Evolutionary conservation across 2,797 vertebrate species (phyloP).

Genomic region (Cephalopachus bancanus): DNA sequence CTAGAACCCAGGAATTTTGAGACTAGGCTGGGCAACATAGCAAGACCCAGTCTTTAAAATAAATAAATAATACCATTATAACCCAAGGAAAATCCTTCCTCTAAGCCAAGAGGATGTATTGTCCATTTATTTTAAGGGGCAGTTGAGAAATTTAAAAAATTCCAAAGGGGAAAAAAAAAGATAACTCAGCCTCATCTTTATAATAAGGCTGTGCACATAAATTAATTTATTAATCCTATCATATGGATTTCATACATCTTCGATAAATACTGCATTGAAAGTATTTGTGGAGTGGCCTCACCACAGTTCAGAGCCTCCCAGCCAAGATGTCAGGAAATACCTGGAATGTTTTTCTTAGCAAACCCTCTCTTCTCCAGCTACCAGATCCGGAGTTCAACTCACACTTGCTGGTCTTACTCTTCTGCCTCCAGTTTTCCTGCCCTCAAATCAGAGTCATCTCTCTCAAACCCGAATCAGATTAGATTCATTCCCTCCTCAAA

Average conservation of each 20-base stretch:
- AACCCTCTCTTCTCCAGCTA: background rate
- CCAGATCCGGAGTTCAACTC: background rate
- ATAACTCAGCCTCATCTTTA: background rate
- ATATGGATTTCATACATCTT: background rate
- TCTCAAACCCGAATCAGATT: background rate
- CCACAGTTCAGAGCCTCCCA: background rate
- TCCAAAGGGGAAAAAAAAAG: background rate
- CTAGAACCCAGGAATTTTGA: no score
- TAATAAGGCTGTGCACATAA: background rate
- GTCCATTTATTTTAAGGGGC: background rate
- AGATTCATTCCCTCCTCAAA: background rate
- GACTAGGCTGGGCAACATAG: no score
- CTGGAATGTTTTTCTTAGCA: background rate
- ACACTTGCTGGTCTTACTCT: no score
- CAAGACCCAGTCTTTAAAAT: no score
- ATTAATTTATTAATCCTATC: background rate
- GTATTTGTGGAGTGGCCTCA: background rate
- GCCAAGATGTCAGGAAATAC: background rate
- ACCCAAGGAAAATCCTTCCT: slow-evolving; percentile 33
- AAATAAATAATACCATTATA: background rate
- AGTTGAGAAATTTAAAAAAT: slow-evolving; percentile 15
- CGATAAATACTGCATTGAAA: background rate
- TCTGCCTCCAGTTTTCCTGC: background rate
- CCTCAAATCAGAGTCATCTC: background rate
- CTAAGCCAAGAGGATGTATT: slow-evolving; percentile 29